Conservation (phyloP, 2,113 vertebrate genomes). For the Lophotis ruficrista region DNA sequence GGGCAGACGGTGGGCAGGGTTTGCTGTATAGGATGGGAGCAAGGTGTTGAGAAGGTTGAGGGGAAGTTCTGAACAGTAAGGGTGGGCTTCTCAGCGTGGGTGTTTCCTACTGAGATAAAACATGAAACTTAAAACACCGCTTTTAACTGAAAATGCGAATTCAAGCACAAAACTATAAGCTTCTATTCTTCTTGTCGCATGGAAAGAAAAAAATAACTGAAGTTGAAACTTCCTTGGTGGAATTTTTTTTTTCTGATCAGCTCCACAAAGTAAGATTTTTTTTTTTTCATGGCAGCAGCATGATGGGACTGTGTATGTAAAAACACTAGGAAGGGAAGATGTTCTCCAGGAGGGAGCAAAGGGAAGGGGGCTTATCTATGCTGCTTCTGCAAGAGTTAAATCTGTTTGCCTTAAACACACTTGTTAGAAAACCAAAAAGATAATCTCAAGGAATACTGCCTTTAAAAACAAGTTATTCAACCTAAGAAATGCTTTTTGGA, state of each 20-base stretch:
- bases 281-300: neutral
- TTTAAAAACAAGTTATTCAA: constrained; percentile 30
- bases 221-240: neutral
- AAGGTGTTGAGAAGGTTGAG: rapidly evolving
- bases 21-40: rapidly evolving
- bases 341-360: neutral
- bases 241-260: neutral
- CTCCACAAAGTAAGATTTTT: neutral
- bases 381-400: neutral
- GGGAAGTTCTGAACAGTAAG: neutral
- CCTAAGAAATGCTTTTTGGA: constrained; percentile 29
- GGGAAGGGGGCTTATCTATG: neutral
- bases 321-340: neutral
- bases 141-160: neutral
- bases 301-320: neutral
- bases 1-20: neutral
- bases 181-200: neutral
- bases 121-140: neutral
- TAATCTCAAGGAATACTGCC: neutral
- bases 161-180: neutral
- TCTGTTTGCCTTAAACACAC: neutral
- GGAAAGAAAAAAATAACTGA: neutral
- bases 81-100: rapidly evolving
- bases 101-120: neutral
- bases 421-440: neutral